phyloP scores from a whole-genome alignment of 2,888 invertebrate species.

The Eupithecia inturbata region DNA sequence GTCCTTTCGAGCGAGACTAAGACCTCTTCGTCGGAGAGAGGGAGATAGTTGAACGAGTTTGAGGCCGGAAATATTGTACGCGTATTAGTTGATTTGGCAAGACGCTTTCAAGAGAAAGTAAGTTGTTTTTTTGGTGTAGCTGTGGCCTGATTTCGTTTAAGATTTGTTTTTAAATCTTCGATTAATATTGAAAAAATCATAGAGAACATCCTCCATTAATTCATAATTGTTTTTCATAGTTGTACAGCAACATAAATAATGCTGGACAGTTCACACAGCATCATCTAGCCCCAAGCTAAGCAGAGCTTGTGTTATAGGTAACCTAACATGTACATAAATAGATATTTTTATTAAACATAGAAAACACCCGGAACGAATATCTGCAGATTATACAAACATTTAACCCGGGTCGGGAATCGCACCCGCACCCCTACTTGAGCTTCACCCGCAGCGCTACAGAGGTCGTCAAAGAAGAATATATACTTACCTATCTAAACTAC shows the following conservation, averaged over 20 bases:
- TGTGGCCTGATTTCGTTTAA: neutral
- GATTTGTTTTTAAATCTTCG: neutral
- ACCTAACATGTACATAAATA: too few species aligned
- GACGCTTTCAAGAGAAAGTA: conserved; percentile 8
- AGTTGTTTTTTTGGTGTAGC: neutral
- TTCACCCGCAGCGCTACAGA: neutral
- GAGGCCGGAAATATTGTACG: conserved; percentile 70
- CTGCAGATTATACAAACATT: neutral
- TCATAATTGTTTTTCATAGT: neutral
- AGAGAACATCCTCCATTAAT: neutral
- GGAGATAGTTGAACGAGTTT: conserved; percentile 49
- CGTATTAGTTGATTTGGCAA: conserved; percentile 49
- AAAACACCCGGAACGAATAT: neutral
- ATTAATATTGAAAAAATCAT: too few species aligned
- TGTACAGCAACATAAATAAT: too few species aligned
- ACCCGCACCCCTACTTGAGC: neutral
- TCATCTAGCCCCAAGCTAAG: too few species aligned
- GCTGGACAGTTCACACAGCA: too few species aligned
- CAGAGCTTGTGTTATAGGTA: too few species aligned
- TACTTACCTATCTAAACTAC: neutral
- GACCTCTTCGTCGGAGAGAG: neutral
- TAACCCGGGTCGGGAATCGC: neutral
- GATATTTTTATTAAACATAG: too few species aligned
- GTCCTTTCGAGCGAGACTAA: conserved; percentile 14
- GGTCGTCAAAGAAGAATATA: neutral